These are phyloP conservation scores for Alcedo quadribrachys DNA, from an alignment of 2,797 vertebrate species.

Conservation along the genomic window DNA sequence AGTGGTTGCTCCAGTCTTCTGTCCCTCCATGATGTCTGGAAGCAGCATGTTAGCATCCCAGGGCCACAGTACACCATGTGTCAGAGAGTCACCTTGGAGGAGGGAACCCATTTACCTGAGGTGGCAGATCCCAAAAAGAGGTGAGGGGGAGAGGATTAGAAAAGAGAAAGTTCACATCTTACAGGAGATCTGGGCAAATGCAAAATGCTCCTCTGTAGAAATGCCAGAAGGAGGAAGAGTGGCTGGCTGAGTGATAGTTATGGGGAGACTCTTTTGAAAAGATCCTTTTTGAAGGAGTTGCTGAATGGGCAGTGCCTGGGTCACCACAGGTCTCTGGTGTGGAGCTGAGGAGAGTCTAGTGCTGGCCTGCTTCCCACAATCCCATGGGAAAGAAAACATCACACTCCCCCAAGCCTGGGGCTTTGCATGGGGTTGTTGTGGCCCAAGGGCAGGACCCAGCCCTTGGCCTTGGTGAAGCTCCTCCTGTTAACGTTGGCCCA, in stretches of 20 bases:
- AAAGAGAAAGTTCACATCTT: background rate
- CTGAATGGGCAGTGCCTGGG: background rate
- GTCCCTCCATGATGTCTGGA: background rate
- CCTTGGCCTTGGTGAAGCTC: no score
- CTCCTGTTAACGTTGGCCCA: no score
- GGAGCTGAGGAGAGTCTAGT: background rate
- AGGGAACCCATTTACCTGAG: background rate
- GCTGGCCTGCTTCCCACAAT: background rate
- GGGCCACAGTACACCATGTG: rapidly evolving
- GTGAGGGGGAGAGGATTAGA: background rate
- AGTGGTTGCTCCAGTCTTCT: background rate
- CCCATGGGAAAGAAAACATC: background rate
- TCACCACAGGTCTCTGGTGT: background rate
- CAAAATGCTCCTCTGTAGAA: background rate
- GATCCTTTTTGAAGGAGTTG: background rate
- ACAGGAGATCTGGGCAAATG: background rate
- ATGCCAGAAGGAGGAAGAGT: background rate
- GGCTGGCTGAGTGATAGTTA: background rate
- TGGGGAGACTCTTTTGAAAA: background rate
- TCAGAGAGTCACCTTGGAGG: background rate
- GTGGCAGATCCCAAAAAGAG: background rate
- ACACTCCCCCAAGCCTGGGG: no score
- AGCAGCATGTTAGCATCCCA: background rate
- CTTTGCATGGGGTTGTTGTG: no score
- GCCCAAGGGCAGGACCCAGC: no score